Conservation (phyloP, 2,113 vertebrate species). For the Psettodes erumei region DNA sequence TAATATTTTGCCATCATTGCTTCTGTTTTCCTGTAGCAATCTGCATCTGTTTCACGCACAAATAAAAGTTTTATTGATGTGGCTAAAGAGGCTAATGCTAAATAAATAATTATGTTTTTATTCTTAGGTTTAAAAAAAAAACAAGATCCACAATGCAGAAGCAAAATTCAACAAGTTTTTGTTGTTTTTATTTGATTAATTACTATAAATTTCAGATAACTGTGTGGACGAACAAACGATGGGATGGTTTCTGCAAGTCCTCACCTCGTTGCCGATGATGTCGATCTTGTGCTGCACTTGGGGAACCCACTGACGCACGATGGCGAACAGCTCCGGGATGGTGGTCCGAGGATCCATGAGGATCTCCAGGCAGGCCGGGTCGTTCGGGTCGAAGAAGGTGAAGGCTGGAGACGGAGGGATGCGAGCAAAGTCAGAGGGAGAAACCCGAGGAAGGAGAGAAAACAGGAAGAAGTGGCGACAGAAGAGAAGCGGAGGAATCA, state of each 20-base stretch:
- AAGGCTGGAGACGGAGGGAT: constrained; percentile 79
- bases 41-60: background rate
- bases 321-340: constrained; percentile 91
- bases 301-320: constrained; percentile 93
- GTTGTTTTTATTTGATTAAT: background rate
- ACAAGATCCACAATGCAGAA: too few relatives aligned
- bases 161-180: background rate
- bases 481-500: too few relatives aligned
- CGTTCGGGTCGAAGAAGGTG: constrained; percentile 95
- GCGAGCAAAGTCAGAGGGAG: background rate
- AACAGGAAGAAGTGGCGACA: background rate
- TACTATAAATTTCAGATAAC: background rate
- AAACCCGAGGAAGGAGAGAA: too few relatives aligned
- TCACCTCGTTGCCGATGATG: constrained; percentile 90
- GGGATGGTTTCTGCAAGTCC: background rate
- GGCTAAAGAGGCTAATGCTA: too few relatives aligned
- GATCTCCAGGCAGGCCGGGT: constrained; percentile 91
- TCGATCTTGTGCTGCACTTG: constrained; percentile 96
- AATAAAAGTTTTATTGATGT: too few relatives aligned
- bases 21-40: background rate
- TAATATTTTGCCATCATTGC: background rate
- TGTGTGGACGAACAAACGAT: background rate
- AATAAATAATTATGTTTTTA: too few relatives aligned
- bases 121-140: too few relatives aligned
- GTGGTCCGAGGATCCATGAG: constrained; percentile 88